Conservation (phyloP, 2,113 vertebrate species). For the Cyanocitta stelleri region DNA sequence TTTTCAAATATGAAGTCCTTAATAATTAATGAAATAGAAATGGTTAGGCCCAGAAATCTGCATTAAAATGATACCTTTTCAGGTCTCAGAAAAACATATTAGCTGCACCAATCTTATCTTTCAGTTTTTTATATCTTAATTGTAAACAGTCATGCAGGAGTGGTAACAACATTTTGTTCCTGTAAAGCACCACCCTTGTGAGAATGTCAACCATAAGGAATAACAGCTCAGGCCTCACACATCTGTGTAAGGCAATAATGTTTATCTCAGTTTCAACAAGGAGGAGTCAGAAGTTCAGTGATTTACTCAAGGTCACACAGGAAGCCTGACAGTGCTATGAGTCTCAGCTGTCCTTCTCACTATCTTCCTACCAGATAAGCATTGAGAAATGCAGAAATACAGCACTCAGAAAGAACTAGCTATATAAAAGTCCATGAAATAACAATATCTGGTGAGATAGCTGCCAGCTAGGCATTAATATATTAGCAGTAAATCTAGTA, state of each 20-base stretch:
- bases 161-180: not conserved
- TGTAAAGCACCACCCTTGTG: not conserved
- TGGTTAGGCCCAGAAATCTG: not conserved
- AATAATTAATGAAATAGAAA: not conserved
- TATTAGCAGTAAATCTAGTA: not conserved
- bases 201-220: not conserved
- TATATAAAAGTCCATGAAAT: not conserved
- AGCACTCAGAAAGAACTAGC: not conserved
- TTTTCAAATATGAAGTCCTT: not conserved
- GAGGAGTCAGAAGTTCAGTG: not conserved
- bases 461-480: not conserved
- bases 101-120: not conserved
- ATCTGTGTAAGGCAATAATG: not conserved
- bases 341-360: not conserved
- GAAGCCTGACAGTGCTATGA: not conserved
- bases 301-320: not conserved
- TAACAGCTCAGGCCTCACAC: not conserved
- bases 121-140: not conserved
- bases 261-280: not conserved
- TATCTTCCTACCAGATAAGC: not conserved
- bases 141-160: not conserved
- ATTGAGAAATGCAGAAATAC: not conserved
- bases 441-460: not conserved
- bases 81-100: not conserved
- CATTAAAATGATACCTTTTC: not conserved